Evolutionary conservation across 2,113 vertebrate genomes (phyloP), one percentile per base, ranked within the genome.

Genomic region (Scopus umbretta): DNA sequence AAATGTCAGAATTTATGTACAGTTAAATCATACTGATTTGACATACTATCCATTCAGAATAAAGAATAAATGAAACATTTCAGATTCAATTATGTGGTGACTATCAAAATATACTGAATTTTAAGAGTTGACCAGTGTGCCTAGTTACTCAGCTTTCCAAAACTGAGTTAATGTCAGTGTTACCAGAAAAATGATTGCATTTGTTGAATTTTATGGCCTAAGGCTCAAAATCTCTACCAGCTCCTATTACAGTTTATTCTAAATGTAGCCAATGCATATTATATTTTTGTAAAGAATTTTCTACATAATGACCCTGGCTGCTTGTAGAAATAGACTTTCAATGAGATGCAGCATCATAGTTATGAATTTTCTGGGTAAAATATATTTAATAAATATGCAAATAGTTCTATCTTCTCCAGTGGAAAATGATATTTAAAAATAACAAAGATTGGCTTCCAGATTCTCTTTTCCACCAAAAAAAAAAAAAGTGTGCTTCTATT

Each of bases 151-250:
- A 80, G 58, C 58, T 91, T 95, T 92, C 87, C 67, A 91, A 95
- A 95, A 79, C 4, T 45, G 70, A 62, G 58, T 90, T 94, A 91
- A 89, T 92, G 36, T 61, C 75, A 88, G 32, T 66, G 74, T 73
- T 97, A 83, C 74, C 84, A 92, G 86, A 92, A 90, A n/a, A 97
- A 90, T 71, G 45, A 96, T 80, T 90, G 42, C n/a, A 67, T 92
- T 76, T 91, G 21, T 87, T 90, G 84, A 94, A 90, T 95, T 94
- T 95, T 86, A 95, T 90, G 50, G 84, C 94, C 94, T 95, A 83
- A 95, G 96, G 86, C 81, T 90, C 71, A 80, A 80, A 95, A 90
- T 70, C 49, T 70, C 66, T 90, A 92, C 92, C 67, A 94, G 45
- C 18, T 90, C 83, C 45, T 94, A 58, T 93, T 90, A 80, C 15